phyloP scores from a whole-genome alignment of 64 coral and sea anemone species.

The Montipora capricornis region DNA sequence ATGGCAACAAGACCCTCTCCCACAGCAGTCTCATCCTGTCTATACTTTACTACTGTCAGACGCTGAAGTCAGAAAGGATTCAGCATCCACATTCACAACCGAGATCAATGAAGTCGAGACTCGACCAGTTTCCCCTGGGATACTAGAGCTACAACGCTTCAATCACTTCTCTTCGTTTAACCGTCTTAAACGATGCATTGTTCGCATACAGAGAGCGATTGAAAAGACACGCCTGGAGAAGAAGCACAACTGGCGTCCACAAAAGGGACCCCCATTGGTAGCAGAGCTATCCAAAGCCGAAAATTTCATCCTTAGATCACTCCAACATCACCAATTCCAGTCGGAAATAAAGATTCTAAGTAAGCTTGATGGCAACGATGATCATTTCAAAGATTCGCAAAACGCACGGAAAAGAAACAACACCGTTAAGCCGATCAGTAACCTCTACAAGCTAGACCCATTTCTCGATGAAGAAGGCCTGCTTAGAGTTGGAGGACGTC shows the following conservation, averaged over 20 bases:
- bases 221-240: constrained; percentile 66
- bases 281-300: constrained; percentile 45
- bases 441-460: constrained; percentile 60
- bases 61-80: constrained; percentile 29
- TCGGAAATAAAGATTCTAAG: constrained; percentile 23
- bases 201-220: constrained; percentile 69
- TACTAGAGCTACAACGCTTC: constrained; percentile 56
- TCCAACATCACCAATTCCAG: constrained; percentile 17
- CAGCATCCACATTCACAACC: background rate
- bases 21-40: background rate
- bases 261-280: constrained; percentile 41
- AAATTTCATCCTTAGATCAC: background rate
- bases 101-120: background rate
- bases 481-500: constrained; percentile 35
- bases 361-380: constrained; percentile 55
- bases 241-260: constrained; percentile 70
- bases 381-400: constrained; percentile 37
- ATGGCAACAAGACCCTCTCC: constrained; percentile 3
- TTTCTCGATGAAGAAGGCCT: constrained; percentile 41
- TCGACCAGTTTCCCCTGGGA: background rate
- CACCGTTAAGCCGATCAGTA: constrained; percentile 28
- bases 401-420: constrained; percentile 43
- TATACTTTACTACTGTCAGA: background rate
- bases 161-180: constrained; percentile 42
- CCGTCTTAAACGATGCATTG: constrained; percentile 57